Conservation (phyloP, 2,888 invertebrate species). For the Cephus spinipes region DNA sequence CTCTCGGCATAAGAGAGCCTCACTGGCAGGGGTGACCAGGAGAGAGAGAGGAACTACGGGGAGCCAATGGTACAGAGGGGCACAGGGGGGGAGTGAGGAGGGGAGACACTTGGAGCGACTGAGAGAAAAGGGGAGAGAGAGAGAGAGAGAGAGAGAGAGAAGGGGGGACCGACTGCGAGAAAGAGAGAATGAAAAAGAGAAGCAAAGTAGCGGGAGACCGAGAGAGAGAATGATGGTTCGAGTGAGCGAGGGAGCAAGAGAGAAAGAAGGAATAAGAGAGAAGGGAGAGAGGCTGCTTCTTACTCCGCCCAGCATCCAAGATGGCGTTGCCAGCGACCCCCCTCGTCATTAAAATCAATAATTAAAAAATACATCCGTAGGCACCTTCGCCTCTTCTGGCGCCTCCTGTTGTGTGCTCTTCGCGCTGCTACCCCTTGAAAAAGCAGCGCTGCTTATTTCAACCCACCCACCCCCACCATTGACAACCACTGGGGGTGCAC, state of each 20-base stretch:
- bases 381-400: constrained; percentile 64
- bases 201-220: constrained; percentile 17
- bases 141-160: constrained; percentile 18
- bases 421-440: neutral
- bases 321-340: constrained; percentile 65
- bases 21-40: constrained; percentile 13
- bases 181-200: constrained; percentile 16
- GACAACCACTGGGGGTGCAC: constrained; percentile 40
- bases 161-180: constrained; percentile 17
- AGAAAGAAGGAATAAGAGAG: constrained; percentile 29
- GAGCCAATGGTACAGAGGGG: constrained; percentile 21
- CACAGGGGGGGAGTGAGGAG: constrained; percentile 28
- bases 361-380: constrained; percentile 67
- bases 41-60: constrained; percentile 31
- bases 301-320: constrained; percentile 68
- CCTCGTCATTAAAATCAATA: constrained; percentile 68
- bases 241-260: constrained; percentile 13
- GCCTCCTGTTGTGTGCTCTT: constrained; percentile 52
- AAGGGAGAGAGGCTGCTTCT: constrained; percentile 53
- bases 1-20: constrained; percentile 54
- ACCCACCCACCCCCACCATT: neutral
- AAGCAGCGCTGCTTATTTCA: neutral
- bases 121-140: constrained; percentile 17
- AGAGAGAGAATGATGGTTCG: constrained; percentile 5
- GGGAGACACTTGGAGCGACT: constrained; percentile 25